Evolutionary conservation across 2,888 invertebrate genomes (phyloP), one percentile per base, ranked within the genome.

Genomic region (Germaria angustata): DNA sequence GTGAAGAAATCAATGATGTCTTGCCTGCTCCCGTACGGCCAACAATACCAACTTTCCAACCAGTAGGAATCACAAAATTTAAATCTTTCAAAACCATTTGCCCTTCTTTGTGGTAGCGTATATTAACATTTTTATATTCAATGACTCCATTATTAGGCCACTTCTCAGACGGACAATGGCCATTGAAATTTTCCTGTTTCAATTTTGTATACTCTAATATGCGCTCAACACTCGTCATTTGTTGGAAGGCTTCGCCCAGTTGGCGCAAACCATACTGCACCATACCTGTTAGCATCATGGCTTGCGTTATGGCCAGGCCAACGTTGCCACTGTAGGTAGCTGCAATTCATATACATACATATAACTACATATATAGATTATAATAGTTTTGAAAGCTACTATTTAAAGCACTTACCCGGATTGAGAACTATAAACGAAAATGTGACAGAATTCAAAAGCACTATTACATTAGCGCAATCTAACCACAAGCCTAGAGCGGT

Each of bases 1-100:
- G 90, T 0, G 96, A 95, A 0, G 95, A 93, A 81, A 96, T 95
- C n/a, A 96, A 91, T 0, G 95, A 95, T 0, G 95, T 95, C 90
- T 96, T 96, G 1, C 96, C 97, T 1, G 96, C 96, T 0, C 97
- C 97, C 0, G 97, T 97, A 71, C 96, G 92, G 1, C 96, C 96
- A 6, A 96, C 95, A 85, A 96, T 95, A 13, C 96, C 96, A 72
- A 96, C 93, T 94, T 96, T 90, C 85, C 91, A 92, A 78, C 93
- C 94, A 39, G 94, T 92, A 87, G 94, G 92, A 63, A 96, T 94
- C 0, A 91, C 89, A 61, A 96, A 91, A 86, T 94, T 95, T n/a
- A 96, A 92, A 87, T 95, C 93, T 86, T 94, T 96, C 5, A 98
- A 92, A 11, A 97, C 95, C 0, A 95, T 94, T 0, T 93, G 89